Evolutionary conservation across 2,888 invertebrate genomes (phyloP).

Genomic region (Sarcophaga subvicina): DNA sequence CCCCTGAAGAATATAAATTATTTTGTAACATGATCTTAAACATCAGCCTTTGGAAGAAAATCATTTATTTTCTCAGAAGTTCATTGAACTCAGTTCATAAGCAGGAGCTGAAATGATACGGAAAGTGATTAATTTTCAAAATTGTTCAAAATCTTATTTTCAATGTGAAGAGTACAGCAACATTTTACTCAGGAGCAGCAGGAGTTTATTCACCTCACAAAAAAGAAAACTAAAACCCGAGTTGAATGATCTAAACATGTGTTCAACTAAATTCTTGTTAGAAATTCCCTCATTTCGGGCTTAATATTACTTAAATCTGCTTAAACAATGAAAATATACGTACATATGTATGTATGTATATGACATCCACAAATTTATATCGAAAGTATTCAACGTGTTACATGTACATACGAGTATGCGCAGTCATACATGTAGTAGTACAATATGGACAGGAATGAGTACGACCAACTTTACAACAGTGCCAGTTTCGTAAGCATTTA

Average conservation of each 20-base stretch:
- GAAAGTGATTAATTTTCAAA: conserved; percentile 40
- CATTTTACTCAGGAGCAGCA: conserved; percentile 8
- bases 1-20: not conserved
- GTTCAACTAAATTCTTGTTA: conserved; percentile 23
- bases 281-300: not conserved
- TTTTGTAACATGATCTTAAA: not conserved
- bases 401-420: not conserved
- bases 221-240: conserved; percentile 15
- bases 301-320: not conserved
- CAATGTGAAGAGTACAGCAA: conserved; percentile 12
- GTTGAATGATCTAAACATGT: conserved; percentile 44
- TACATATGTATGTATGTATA: not conserved
- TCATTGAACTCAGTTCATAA: conserved; percentile 28
- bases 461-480: no score
- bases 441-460: not conserved
- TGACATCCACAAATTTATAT: no score
- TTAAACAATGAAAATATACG: not conserved
- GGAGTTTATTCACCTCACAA: conserved; percentile 59
- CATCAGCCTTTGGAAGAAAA: not conserved
- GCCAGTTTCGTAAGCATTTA: no score
- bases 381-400: not conserved
- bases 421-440: no score
- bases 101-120: conserved; percentile 7
- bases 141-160: conserved; percentile 46
- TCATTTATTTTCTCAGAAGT: conserved; percentile 39